Conservation (phyloP, 2,113 vertebrate species). For the Actenoides lindsayi region DNA sequence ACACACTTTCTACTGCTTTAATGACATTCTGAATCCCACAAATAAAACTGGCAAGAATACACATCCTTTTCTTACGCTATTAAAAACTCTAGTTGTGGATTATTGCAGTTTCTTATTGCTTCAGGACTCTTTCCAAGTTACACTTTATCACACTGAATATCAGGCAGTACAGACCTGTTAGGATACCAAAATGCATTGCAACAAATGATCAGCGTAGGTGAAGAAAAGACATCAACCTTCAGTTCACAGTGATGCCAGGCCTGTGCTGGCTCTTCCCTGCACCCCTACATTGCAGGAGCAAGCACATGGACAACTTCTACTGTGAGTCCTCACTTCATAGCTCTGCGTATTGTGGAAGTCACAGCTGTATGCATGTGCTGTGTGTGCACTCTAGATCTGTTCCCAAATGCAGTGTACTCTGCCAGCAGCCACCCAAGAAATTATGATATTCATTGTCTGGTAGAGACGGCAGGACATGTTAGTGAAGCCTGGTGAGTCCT, state of each 20-base stretch:
- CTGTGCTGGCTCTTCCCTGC: not conserved
- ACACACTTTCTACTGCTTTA: conserved; percentile 4
- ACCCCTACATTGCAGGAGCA: not conserved
- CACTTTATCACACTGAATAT: conserved; percentile 3
- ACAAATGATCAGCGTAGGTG: not conserved
- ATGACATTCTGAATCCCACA: conserved; percentile 56
- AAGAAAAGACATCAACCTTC: not conserved
- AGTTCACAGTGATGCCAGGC: rapidly evolving
- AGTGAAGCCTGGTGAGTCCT: not conserved
- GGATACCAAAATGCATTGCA: not conserved
- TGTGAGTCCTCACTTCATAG: not conserved
- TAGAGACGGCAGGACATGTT: not conserved
- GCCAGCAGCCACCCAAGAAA: not conserved
- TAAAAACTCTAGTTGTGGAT: conserved; percentile 37
- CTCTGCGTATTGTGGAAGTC: rapidly evolving
- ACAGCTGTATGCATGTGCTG: rapidly evolving
- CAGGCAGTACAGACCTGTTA: not conserved
- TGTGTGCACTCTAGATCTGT: not conserved
- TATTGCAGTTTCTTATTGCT: conserved; percentile 60
- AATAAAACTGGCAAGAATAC: conserved; percentile 54
- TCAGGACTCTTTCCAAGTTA: conserved; percentile 58
- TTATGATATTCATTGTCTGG: rapidly evolving
- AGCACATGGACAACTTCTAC: not conserved
- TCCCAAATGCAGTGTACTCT: not conserved
- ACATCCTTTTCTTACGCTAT: conserved; percentile 46